Conservation (phyloP, 2,888 invertebrate species). For the Biston stratarius region DNA sequence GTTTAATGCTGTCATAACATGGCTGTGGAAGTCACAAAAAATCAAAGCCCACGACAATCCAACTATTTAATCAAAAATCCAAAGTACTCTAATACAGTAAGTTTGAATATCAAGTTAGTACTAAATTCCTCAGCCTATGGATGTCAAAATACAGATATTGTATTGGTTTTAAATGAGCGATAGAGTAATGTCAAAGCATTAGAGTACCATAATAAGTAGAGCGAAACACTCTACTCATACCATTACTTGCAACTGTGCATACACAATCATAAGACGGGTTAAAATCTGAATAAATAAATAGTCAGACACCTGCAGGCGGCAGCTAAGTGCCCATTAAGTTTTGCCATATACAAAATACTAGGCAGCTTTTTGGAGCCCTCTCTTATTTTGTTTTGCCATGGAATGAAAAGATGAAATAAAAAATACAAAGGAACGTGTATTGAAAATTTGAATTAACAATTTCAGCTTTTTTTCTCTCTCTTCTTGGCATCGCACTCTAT, state of each 20-base stretch:
- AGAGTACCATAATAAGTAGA: constrained; percentile 33
- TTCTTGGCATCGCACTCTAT: too few species aligned
- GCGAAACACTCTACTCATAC: constrained; percentile 57
- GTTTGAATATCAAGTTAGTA: too few species aligned
- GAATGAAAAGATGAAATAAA: not conserved
- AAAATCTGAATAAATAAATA: constrained; percentile 75
- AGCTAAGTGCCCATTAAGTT: constrained; percentile 70
- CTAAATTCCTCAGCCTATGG: not conserved
- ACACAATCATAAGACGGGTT: constrained; percentile 53
- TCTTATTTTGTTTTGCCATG: constrained; percentile 5
- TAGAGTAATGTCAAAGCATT: not conserved
- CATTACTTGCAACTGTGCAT: constrained; percentile 71
- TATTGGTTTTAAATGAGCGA: not conserved
- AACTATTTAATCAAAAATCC: too few species aligned
- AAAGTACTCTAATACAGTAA: too few species aligned
- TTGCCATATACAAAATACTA: constrained; percentile 55
- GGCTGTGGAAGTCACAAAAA: too few species aligned
- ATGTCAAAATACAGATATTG: too few species aligned
- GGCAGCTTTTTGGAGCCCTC: constrained; percentile 10
- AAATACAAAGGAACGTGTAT: not conserved
- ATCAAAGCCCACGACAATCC: too few species aligned
- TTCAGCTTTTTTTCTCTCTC: too few species aligned
- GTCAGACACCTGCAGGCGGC: constrained; percentile 69
- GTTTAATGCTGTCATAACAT: too few species aligned
- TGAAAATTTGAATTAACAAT: too few species aligned